Evolutionary conservation across 1,140 invertebrate genomes (phyloP).

Genomic region (Drosophila willistoni): DNA sequence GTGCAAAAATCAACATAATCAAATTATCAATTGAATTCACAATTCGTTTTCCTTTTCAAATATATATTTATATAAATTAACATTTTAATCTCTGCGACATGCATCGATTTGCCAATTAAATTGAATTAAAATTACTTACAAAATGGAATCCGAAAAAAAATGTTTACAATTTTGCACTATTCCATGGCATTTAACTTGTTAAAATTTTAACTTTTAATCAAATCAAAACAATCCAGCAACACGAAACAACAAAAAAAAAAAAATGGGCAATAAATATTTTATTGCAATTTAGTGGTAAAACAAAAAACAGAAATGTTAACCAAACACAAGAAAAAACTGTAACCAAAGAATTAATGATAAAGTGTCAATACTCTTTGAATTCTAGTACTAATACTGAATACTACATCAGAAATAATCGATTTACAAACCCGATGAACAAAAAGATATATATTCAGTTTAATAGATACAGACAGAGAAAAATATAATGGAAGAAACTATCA

Average conservation of each 20-base stretch:
- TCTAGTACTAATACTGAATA: no score
- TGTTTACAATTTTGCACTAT: slow-evolving; percentile 33
- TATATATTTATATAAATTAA: slow-evolving; percentile 63
- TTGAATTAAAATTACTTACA: slow-evolving; percentile 66
- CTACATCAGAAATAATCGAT: no score
- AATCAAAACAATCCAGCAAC: slow-evolving; percentile 56
- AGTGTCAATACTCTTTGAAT: background rate
- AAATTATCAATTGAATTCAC: slow-evolving; percentile 64
- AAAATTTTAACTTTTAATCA: slow-evolving; percentile 66
- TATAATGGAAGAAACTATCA: background rate
- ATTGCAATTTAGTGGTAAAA: slow-evolving; percentile 36
- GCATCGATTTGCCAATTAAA: slow-evolving; percentile 40
- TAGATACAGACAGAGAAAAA: background rate
- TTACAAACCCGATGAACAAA: no score
- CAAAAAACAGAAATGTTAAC: slow-evolving; percentile 29
- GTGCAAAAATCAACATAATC: slow-evolving; percentile 73
- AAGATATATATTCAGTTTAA: no score
- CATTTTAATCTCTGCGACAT: slow-evolving; percentile 52
- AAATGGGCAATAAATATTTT: slow-evolving; percentile 51
- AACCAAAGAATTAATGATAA: background rate
- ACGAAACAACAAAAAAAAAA: slow-evolving; percentile 14
- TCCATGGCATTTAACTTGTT: slow-evolving; percentile 53
- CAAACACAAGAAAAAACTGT: slow-evolving; percentile 15
- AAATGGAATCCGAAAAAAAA: slow-evolving; percentile 34
- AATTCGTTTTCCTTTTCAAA: slow-evolving; percentile 21